Percentiles rank a stretch among this genome's conserved stretches.
Evolutionary conservation across 1,140 invertebrate species (phyloP).

Genomic region (Saxidomus purpurata): DNA sequence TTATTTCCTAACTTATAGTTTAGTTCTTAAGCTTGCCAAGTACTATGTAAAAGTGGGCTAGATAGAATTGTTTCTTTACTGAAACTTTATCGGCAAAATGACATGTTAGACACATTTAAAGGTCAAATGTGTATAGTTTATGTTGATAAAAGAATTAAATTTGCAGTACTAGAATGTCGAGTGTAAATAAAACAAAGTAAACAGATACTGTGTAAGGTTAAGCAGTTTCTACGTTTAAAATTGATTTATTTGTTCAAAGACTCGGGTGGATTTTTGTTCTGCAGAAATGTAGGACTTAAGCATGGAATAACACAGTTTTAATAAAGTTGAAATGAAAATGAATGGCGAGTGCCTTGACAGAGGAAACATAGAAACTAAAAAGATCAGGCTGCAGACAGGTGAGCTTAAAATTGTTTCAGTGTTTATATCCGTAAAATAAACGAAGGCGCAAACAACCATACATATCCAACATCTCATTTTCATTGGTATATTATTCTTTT

Average conservation of each 20-base stretch:
- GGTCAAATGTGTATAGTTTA: neutral
- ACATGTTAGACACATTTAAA: neutral
- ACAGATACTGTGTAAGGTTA: neutral
- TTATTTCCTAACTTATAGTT: conserved; percentile 12
- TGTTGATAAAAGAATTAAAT: neutral
- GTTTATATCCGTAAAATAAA: too few species aligned
- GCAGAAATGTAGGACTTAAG: too few species aligned
- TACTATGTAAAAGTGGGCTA: neutral
- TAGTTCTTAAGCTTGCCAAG: conserved; percentile 18
- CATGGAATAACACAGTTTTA: too few species aligned
- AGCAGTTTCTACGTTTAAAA: neutral
- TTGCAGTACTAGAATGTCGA: neutral
- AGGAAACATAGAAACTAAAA: neutral
- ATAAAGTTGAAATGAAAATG: conserved; percentile 3
- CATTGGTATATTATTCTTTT: too few species aligned
- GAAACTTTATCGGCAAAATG: neutral
- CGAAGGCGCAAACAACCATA: too few species aligned
- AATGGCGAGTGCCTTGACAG: neutral
- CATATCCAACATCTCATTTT: too few species aligned
- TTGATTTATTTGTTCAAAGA: neutral
- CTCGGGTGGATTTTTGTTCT: too few species aligned
- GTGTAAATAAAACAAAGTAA: neutral
- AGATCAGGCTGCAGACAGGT: neutral
- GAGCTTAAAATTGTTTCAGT: neutral
- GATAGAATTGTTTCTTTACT: neutral